Percentiles rank a stretch among this genome's conserved stretches.
Conservation (phyloP, 2,888 invertebrate genomes). For the Dynastes grantii region DNA sequence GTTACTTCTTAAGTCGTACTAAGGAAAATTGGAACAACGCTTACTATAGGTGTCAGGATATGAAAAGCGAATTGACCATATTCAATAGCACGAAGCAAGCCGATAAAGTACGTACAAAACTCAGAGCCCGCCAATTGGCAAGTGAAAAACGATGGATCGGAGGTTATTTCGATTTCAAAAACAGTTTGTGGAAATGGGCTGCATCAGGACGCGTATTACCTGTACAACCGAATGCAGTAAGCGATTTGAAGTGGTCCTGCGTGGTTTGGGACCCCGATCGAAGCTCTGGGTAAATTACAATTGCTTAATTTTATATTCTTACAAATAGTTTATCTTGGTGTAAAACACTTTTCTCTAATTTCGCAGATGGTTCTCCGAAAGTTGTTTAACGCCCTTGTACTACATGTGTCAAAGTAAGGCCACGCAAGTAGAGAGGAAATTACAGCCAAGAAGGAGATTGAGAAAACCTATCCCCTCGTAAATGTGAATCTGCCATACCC, state of each 20-base stretch:
- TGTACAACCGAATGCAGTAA: background rate
- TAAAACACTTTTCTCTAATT: conserved; percentile 1
- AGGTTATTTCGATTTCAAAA: conserved; percentile 46
- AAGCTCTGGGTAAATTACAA: conserved; percentile 1
- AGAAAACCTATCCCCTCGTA: background rate
- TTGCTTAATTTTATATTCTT: background rate
- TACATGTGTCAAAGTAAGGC: conserved; percentile 45
- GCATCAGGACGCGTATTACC: conserved; percentile 33
- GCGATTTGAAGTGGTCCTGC: conserved; percentile 32
- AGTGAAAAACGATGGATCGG: conserved; percentile 50
- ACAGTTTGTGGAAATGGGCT: conserved; percentile 49
- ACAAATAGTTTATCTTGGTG: background rate
- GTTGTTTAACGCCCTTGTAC: conserved; percentile 29
- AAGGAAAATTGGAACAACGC: conserved; percentile 79
- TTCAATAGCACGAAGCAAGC: conserved; percentile 47
- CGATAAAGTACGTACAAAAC: conserved; percentile 30
- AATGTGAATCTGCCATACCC: background rate
- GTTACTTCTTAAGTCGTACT: conserved; percentile 78
- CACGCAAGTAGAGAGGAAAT: conserved; percentile 9
- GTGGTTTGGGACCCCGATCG: conserved; percentile 27
- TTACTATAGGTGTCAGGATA: conserved; percentile 76
- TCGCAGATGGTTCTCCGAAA: conserved; percentile 44
- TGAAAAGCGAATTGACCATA: conserved; percentile 54
- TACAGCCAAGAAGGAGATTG: background rate
- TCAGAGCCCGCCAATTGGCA: conserved; percentile 1